A percentile compares a stretch with the other conserved stretches of the same genome.
These are phyloP conservation scores for Heteractis magnifica DNA, from an alignment of 92 coral and sea anemone species.

Conservation along the genomic window DNA sequence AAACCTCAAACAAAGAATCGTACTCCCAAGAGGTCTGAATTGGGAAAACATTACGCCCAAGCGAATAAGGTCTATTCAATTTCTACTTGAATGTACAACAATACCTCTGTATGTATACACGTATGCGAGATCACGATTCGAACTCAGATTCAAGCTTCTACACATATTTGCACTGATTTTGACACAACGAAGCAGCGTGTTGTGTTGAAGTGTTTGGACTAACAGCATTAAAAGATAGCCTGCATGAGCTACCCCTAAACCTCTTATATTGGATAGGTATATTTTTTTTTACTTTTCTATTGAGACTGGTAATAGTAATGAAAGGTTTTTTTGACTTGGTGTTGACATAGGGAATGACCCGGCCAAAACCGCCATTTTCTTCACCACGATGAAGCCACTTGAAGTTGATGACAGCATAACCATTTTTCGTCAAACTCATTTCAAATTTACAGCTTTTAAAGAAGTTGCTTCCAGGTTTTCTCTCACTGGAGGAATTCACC, in stretches of 20 bases:
- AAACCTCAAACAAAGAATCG: too few species aligned
- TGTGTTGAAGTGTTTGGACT: constrained; percentile 6
- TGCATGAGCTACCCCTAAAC: neutral
- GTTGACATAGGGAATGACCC: neutral
- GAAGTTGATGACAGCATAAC: neutral
- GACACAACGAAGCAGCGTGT: neutral
- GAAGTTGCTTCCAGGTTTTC: neutral
- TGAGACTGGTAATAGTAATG: constrained; percentile 5
- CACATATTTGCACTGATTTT: too few species aligned
- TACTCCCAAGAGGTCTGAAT: too few species aligned
- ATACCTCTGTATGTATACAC: too few species aligned
- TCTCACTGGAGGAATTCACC: neutral
- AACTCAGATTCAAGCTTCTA: too few species aligned
- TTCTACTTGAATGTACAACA: too few species aligned
- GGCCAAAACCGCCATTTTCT: neutral
- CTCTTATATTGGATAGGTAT: neutral
- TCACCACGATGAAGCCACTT: neutral
- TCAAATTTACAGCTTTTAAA: neutral
- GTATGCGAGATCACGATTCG: too few species aligned
- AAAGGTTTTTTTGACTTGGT: neutral
- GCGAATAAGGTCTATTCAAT: too few species aligned
- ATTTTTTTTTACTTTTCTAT: neutral
- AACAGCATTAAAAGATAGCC: neutral
- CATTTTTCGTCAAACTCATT: neutral
- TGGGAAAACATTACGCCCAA: too few species aligned